These are phyloP conservation scores for Caenorhabditis sulstoni DNA, from an alignment of 2,888 invertebrate species.

Conservation along the genomic window DNA sequence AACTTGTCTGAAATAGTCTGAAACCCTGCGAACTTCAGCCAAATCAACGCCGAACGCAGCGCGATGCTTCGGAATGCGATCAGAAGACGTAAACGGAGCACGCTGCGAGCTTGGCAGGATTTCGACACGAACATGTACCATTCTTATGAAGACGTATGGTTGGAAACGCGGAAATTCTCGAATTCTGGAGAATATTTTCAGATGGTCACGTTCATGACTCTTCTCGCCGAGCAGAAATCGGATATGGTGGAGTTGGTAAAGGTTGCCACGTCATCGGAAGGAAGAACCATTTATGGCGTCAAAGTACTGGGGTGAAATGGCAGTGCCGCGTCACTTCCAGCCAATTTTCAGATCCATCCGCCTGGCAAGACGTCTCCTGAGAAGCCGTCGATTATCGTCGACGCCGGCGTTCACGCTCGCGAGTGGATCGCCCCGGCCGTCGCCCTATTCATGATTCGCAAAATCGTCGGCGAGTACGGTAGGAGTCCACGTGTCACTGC, in stretches of 20 bases:
- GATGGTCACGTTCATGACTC: slow-evolving; percentile 75
- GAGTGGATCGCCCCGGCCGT: slow-evolving; percentile 79
- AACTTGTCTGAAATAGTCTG: background rate
- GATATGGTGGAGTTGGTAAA: slow-evolving; percentile 71
- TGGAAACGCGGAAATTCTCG: too few species aligned
- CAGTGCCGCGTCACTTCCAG: too few species aligned
- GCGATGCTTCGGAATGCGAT: slow-evolving; percentile 20
- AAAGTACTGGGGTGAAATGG: slow-evolving; percentile 61
- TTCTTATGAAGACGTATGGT: slow-evolving; percentile 65
- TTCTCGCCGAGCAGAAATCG: slow-evolving; percentile 62
- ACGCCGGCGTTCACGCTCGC: slow-evolving; percentile 78
- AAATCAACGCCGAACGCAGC: slow-evolving; percentile 37
- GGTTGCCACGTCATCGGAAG: slow-evolving; percentile 74
- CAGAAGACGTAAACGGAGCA: slow-evolving; percentile 15
- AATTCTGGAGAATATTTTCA: too few species aligned
- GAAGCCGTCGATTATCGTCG: slow-evolving; percentile 77
- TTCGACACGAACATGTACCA: slow-evolving; percentile 70
- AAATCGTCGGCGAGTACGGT: slow-evolving; percentile 70
- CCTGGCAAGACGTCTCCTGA: slow-evolving; percentile 37
- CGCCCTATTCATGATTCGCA: slow-evolving; percentile 74
- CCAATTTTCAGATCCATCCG: slow-evolving; percentile 51
- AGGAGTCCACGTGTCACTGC: slow-evolving; percentile 62
- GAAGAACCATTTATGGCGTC: slow-evolving; percentile 72
- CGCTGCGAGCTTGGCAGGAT: slow-evolving; percentile 28
- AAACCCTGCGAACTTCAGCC: slow-evolving; percentile 22